These are phyloP conservation scores for Folsomia candida DNA, from an alignment of 2,888 invertebrate species.

Conservation along the genomic window DNA sequence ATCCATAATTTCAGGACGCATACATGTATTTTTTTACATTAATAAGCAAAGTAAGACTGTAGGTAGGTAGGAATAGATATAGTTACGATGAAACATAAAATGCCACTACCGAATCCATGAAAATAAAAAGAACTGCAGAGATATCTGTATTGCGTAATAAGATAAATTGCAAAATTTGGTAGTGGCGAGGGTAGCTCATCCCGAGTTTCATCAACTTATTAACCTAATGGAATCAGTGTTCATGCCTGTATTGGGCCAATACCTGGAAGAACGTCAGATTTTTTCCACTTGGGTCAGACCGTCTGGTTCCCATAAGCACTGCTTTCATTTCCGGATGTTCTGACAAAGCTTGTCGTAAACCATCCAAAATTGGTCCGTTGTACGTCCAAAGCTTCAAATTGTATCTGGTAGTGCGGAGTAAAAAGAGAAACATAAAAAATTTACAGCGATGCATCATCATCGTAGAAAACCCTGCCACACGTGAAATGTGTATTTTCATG, in stretches of 20 bases:
- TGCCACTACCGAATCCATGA: background rate
- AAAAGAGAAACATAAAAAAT: conserved; percentile 10
- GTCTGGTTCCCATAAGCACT: conserved; percentile 86
- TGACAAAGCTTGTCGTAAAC: conserved; percentile 64
- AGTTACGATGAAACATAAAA: background rate
- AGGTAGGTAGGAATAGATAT: too few relatives aligned
- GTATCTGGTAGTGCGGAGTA: conserved; percentile 67
- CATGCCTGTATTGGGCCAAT: conserved; percentile 39
- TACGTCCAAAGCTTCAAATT: conserved; percentile 68
- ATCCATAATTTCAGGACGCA: background rate
- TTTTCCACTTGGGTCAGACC: conserved; percentile 79
- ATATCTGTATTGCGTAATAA: background rate
- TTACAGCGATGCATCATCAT: conserved; percentile 1
- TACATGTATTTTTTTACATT: background rate
- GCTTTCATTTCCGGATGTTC: conserved; percentile 67
- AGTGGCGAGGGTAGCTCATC: background rate
- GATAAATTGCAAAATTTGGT: background rate
- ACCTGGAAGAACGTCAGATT: conserved; percentile 70
- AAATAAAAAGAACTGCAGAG: background rate
- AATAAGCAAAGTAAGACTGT: too few relatives aligned
- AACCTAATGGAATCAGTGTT: conserved; percentile 1
- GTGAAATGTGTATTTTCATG: too few relatives aligned
- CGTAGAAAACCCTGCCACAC: background rate
- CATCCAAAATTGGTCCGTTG: conserved; percentile 69
- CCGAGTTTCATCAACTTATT: background rate